Percentiles rank a stretch among this genome's conserved stretches.
phyloP scores from a whole-genome alignment of 2,888 invertebrate genomes.

The Nomada fabriciana region DNA sequence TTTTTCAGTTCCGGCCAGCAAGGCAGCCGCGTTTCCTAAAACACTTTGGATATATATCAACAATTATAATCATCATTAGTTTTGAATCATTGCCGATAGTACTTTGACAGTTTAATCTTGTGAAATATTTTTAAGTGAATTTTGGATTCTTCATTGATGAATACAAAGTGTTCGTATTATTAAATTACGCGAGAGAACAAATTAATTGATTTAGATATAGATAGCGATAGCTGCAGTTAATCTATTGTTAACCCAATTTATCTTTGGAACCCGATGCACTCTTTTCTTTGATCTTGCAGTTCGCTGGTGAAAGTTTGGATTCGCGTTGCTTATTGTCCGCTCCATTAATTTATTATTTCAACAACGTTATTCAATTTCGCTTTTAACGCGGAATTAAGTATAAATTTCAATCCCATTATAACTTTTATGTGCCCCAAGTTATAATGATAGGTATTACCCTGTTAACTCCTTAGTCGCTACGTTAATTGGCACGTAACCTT shows the following conservation, averaged over 20 bases:
- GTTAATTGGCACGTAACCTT: background rate
- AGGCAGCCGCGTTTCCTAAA: constrained; percentile 26
- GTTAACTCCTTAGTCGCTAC: background rate
- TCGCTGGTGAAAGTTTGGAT: too few relatives aligned
- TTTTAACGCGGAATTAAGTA: background rate
- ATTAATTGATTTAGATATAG: too few relatives aligned
- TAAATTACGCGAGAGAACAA: too few relatives aligned
- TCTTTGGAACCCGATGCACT: background rate
- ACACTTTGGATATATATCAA: background rate
- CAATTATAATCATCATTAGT: too few relatives aligned
- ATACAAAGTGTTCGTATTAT: too few relatives aligned
- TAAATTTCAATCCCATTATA: background rate
- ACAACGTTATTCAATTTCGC: background rate
- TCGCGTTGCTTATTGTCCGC: too few relatives aligned
- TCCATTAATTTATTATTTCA: too few relatives aligned
- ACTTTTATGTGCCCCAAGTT: background rate
- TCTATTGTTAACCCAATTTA: too few relatives aligned
- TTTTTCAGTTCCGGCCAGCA: constrained; percentile 9
- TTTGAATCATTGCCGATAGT: too few relatives aligned
- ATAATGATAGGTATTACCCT: background rate
- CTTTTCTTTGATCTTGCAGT: background rate
- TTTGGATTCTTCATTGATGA: background rate
- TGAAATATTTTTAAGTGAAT: background rate
- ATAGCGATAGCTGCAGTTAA: too few relatives aligned
- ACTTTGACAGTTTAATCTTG: too few relatives aligned